Evolutionary conservation across 53 echinoderm and acorn worm genomes (phyloP).

Genomic region (Hippasteria phrygiana): DNA sequence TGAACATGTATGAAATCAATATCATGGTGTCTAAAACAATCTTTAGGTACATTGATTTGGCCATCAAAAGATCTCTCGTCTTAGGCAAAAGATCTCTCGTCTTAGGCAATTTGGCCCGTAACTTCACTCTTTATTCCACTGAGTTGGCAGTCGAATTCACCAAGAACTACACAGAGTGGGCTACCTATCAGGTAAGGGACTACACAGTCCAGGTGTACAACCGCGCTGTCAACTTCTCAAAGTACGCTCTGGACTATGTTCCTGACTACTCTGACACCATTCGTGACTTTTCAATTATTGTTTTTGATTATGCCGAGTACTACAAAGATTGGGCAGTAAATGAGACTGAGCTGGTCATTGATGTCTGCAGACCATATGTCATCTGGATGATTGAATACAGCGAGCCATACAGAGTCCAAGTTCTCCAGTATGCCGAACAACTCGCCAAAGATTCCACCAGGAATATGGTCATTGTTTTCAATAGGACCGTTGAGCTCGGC

Average conservation of each 20-base stretch:
- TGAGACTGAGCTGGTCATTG: slow-evolving; percentile 15
- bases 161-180: slow-evolving; percentile 53
- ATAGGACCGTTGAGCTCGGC: background rate
- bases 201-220: slow-evolving; percentile 41
- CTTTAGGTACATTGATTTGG: slow-evolving; percentile 38
- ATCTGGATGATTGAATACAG: slow-evolving; percentile 52
- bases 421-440: slow-evolving; percentile 25
- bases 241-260: slow-evolving; percentile 54
- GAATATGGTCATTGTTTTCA: slow-evolving; percentile 5
- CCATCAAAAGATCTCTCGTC: slow-evolving; percentile 74
- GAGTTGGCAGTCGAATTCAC: slow-evolving; percentile 67
- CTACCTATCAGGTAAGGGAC: slow-evolving; percentile 25
- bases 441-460: slow-evolving; percentile 19
- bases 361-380: slow-evolving; percentile 46
- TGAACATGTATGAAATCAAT: slow-evolving; percentile 49
- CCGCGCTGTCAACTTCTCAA: slow-evolving; percentile 49
- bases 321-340: slow-evolving; percentile 46
- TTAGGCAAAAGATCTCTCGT: slow-evolving; percentile 71
- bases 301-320: slow-evolving; percentile 13
- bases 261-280: slow-evolving; percentile 43
- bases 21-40: slow-evolving; percentile 21
- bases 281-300: background rate
- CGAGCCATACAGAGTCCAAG: slow-evolving; percentile 49
- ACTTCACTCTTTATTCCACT: slow-evolving; percentile 55
- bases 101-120: slow-evolving; percentile 64